Evolutionary conservation across 2,113 vertebrate genomes (phyloP).

Genomic region (Tinamus guttatus): DNA sequence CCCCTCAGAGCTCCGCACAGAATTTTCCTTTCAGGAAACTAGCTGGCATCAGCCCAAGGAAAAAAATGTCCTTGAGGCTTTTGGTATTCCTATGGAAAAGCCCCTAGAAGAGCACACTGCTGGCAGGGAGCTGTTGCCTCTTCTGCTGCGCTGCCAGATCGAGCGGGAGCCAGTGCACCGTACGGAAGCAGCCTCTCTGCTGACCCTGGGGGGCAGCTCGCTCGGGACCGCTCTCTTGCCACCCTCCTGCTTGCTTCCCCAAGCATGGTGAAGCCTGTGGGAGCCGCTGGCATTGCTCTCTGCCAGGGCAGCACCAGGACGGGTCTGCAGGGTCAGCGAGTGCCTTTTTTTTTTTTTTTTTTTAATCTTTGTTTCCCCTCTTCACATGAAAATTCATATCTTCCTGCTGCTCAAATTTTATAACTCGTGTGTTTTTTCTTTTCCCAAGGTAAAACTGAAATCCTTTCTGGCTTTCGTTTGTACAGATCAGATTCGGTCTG

Average conservation of each 20-base stretch:
- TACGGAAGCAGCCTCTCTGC: too few species aligned
- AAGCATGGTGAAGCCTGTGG: rapidly evolving
- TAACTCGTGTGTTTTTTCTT: not conserved
- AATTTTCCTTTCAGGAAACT: not conserved
- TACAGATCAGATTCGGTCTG: not conserved
- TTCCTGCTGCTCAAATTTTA: not conserved
- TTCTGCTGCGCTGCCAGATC: not conserved
- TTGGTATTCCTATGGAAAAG: not conserved
- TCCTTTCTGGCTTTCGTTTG: not conserved
- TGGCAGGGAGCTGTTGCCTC: not conserved
- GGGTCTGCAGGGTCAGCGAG: not conserved
- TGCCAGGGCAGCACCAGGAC: not conserved
- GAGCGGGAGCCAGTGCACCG: not conserved
- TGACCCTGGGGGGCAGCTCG: too few species aligned
- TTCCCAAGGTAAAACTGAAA: not conserved
- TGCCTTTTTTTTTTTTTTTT: not conserved
- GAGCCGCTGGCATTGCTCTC: not conserved
- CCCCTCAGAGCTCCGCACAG: not conserved
- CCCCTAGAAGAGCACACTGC: not conserved
- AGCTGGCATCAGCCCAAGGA: not conserved
- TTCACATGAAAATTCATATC: not conserved
- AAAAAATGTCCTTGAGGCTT: not conserved
- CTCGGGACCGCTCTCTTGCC: too few species aligned
- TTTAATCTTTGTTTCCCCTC: not conserved
- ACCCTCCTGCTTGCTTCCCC: too few species aligned